Base-by-base conservation (phyloP, 2,797 vertebrate species). In the Chloroceryle amazona region DNA sequence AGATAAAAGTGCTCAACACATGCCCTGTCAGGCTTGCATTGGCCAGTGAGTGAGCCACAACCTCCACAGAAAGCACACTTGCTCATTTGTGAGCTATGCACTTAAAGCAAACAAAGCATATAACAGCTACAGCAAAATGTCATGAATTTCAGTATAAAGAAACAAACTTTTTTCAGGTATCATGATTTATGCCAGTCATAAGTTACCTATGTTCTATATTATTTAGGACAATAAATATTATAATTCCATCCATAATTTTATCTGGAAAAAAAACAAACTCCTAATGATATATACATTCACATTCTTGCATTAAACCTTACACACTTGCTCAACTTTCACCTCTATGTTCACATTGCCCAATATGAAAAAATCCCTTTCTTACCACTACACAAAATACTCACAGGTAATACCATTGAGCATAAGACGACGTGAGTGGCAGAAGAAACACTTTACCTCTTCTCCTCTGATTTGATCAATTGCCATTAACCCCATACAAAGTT, bases 241-340 rank as follows among this genome's bases (percentile, higher is more conserved):
- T 1, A 6, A 2, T 5, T 61, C 4, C 10, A 65, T 25, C 60
- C 28, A 31, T 22, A 31, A 54, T 63, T 82, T 71, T 4, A 61
- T 16, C 6, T 23, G 5, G 8, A 12, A 76, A 15, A 13, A 0
- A 17, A 16, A 0, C 6, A 47, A 86, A 75, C 1, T 3, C n/a
- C n/a, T 47, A 39, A 23, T 11, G 22, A 68, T 29, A 49, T 0
- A 46, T 13, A 11, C 2, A 10, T n/a, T 51, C 7, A 42, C 7
- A 35, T 82, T 91, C 13, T 26, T 39, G 7, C 20, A 35, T n/a
- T 62, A 65, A 67, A 42, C n/a, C 11, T 46, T 11, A 13, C 7
- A 35, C 13, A 33, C 4, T 6, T 6, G 26, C 20, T 52, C 19
- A 46, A 1, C 31, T 61, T 44, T 41, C 17, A 42, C 7, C 7